Evolutionary conservation across 1,140 invertebrate genomes (phyloP).

Genomic region (Drosophila sp.): DNA sequence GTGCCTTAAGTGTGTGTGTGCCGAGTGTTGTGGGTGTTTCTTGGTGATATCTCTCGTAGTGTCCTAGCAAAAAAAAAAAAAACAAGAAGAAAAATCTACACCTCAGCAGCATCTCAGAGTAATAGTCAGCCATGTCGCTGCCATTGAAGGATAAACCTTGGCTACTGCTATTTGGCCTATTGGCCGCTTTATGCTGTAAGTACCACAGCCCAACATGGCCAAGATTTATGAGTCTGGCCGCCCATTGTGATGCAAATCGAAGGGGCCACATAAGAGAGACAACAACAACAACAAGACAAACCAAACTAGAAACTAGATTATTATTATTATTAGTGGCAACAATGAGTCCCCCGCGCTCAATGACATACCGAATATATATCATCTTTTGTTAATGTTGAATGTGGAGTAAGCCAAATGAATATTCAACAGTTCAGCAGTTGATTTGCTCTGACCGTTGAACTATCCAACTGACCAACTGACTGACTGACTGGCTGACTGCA

Average conservation of each 20-base stretch:
- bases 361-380: conserved; percentile 60
- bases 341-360: conserved; percentile 43
- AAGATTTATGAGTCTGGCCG: conserved; percentile 58
- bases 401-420: conserved; percentile 70
- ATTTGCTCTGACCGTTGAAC: conserved; percentile 75
- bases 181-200: conserved; percentile 79
- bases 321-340: conserved; percentile 46
- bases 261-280: conserved; percentile 16
- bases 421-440: conserved; percentile 64
- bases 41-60: not conserved
- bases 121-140: conserved; percentile 50
- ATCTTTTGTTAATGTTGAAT: conserved; percentile 65
- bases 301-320: conserved; percentile 59
- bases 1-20: not conserved
- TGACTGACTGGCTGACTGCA: conserved; percentile 41
- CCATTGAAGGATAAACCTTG: conserved; percentile 70
- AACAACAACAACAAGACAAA: conserved; percentile 14
- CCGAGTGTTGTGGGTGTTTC: not conserved
- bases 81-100: not conserved
- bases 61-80: not conserved
- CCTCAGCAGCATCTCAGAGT: not conserved
- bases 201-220: conserved; percentile 47
- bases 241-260: conserved; percentile 72
- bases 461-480: conserved; percentile 28
- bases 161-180: conserved; percentile 72